Evolutionary conservation across 2,113 vertebrate genomes (phyloP).

Genomic region (Clarias macrocephalus): DNA sequence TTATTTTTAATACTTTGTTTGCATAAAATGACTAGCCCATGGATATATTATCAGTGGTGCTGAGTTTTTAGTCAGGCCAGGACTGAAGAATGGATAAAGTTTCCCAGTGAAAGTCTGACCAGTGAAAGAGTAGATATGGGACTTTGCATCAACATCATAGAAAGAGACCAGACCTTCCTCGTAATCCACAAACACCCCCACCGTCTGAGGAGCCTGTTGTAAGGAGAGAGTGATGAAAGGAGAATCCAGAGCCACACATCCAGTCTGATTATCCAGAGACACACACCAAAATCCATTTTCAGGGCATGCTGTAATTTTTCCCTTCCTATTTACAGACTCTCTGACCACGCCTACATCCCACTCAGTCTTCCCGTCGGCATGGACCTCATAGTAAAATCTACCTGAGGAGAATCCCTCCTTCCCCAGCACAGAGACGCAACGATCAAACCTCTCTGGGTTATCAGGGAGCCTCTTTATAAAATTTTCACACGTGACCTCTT

Average conservation of each 20-base stretch:
- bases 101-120: background rate
- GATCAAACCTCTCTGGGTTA: conserved; percentile 5
- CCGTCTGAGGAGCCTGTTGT: background rate
- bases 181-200: conserved; percentile 5
- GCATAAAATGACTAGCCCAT: background rate
- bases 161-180: conserved; percentile 18
- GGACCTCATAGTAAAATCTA: background rate
- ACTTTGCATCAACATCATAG: conserved; percentile 9
- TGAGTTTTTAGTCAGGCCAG: background rate
- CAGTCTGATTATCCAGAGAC: background rate
- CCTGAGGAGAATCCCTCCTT: background rate
- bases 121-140: conserved; percentile 28
- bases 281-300: conserved; percentile 7
- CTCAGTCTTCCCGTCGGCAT: background rate
- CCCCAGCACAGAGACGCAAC: background rate
- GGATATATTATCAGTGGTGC: background rate
- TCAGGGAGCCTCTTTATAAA: background rate
- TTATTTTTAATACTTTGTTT: background rate
- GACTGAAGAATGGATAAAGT: conserved; percentile 8
- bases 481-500: background rate
- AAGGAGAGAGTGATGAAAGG: background rate
- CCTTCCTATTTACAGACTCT: background rate
- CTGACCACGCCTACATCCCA: background rate
- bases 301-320: background rate
- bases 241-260: background rate